phyloP scores from a whole-genome alignment of 2,888 invertebrate genomes.

The Mantis religiosa region DNA sequence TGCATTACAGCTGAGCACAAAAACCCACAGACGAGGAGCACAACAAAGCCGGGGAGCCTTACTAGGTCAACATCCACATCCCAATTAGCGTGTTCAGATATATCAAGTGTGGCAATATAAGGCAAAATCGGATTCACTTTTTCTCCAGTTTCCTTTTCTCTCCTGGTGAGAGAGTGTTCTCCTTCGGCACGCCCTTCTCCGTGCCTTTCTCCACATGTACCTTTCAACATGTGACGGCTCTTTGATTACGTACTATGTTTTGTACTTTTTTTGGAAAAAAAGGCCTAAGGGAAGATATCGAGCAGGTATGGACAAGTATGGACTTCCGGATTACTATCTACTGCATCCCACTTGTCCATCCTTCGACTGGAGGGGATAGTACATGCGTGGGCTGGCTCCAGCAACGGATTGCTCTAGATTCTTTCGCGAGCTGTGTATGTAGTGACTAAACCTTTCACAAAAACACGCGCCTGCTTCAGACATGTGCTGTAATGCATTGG shows the following conservation, averaged over 20 bases:
- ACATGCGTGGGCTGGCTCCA: background rate
- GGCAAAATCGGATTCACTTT: constrained; percentile 2
- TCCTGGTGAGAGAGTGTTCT: background rate
- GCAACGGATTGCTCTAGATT: background rate
- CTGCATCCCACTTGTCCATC: background rate
- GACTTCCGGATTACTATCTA: background rate
- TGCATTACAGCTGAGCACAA: too few relatives aligned
- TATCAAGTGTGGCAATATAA: background rate
- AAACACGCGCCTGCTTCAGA: too few relatives aligned
- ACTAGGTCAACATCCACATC: background rate
- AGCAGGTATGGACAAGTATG: background rate
- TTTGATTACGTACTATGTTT: background rate
- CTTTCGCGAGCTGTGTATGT: background rate
- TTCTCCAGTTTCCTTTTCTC: background rate
- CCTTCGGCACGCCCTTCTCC: background rate
- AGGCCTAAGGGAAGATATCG: background rate
- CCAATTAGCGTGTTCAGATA: background rate
- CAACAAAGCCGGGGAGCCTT: background rate
- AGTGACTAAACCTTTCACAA: too few relatives aligned
- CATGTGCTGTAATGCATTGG: too few relatives aligned
- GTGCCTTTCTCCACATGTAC: background rate
- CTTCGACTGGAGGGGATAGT: background rate
- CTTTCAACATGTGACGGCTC: background rate
- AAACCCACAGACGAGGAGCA: too few relatives aligned
- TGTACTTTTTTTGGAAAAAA: background rate